Base-by-base conservation (phyloP, 2,888 invertebrate genomes). In the Diaperis boleti region DNA sequence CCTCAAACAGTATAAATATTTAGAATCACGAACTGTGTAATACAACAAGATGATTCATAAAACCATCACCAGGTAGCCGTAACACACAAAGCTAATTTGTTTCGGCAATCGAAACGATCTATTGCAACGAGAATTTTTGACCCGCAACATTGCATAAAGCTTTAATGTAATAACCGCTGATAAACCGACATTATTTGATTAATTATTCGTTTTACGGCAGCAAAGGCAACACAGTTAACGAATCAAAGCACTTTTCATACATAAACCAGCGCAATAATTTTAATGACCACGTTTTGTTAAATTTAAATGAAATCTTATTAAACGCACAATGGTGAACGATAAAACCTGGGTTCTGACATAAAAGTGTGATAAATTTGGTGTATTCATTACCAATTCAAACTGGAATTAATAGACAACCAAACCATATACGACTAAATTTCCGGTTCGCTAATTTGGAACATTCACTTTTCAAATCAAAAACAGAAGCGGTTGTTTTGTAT, bases 1-100 rank as follows among this genome's bases (percentile, higher is more conserved):
- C 49, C 49, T 17, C 35, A 17, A 29, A 54, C 29, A 52, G 39
- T 35, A 26, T 42, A 54, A 54, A 54, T 54, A 54, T 54, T 54
- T 54, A 54, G 31, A 54, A 42, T 26, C 13, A 41, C 26, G 7
- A 11, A 33, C 6, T 47, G 50, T 37, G 47, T 33, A 33, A 7
- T 50, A 22, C 52, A 49, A 13, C 17, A 14, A 18, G 31, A 33
- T 49, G 31, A 26, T 26, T 26, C 26, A 26, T 1, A 26, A n/a
- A 26, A 26, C 6, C 20, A 20, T 20, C 6, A n/a, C n/a, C n/a
- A n/a, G n/a, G n/a, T n/a, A n/a, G n/a, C n/a, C n/a, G n/a, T n/a
- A n/a, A n/a, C n/a, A n/a, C n/a, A n/a, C n/a, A n/a, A n/a, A n/a
- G n/a, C n/a, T n/a, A n/a, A n/a, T n/a, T n/a, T n/a, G n/a, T 20